Percentiles rank a stretch among this genome's conserved stretches.
These are phyloP conservation scores for Euura saliciscinereae DNA, from an alignment of 1,140 invertebrate genomes.

Conservation along the genomic window DNA sequence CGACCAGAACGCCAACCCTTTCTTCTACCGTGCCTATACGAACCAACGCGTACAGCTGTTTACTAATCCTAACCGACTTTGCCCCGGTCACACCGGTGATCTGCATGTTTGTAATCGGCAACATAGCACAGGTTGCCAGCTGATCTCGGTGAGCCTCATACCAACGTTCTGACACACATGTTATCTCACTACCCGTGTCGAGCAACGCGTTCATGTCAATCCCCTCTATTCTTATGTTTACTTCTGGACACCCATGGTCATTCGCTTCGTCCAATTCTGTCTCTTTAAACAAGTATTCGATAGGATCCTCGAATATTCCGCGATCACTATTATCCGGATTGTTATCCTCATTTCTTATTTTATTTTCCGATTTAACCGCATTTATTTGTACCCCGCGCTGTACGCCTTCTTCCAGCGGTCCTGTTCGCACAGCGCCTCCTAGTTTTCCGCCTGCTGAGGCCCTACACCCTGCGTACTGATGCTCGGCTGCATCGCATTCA, in stretches of 20 bases:
- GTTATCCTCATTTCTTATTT: too few species aligned
- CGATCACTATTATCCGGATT: too few species aligned
- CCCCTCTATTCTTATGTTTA: neutral
- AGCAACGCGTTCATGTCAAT: neutral
- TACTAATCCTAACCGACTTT: neutral
- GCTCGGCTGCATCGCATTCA: too few species aligned
- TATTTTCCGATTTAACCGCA: neutral
- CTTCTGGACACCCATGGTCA: neutral
- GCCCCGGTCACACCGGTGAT: neutral
- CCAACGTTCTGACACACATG: neutral
- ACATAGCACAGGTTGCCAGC: neutral
- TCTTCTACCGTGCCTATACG: neutral
- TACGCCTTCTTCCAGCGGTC: neutral
- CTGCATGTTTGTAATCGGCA: neutral
- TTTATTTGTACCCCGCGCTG: neutral
- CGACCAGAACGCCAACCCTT: neutral
- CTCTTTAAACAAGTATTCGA: neutral
- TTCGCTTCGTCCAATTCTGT: neutral
- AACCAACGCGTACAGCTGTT: neutral
- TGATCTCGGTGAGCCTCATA: neutral
- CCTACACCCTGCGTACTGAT: too few species aligned
- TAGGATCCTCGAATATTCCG: neutral
- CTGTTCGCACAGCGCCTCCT: neutral
- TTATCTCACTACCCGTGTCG: neutral
- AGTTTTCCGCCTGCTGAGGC: neutral